Evolutionary conservation across 2,113 vertebrate species (phyloP), one percentile per base, ranked within the genome.

Genomic region (Monarcha castaneiventris): DNA sequence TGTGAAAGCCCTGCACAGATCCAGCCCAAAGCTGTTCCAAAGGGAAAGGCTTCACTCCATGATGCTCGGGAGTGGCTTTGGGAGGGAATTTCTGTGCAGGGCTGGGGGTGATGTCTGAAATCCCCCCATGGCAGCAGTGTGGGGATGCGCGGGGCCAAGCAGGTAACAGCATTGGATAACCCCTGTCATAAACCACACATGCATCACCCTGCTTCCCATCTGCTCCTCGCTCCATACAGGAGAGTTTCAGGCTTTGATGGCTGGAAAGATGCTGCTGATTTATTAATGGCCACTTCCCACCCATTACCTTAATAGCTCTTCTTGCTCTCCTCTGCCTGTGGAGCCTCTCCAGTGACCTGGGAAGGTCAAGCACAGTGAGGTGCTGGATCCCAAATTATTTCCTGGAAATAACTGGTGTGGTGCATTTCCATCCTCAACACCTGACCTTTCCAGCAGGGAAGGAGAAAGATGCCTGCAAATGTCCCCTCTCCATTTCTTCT

Each of bases 241-340:
- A 80, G 63, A 64, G 39, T 77, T 92, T 81, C 83, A 63, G 72
- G 55, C 59, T 93, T 10, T 77, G 83, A 90, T 51, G 76, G 90
- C 83, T 90, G 68, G 39, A 46, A 86, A 49, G 73, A 92, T 84
- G 83, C 89, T 95, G 63, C 86, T 96, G 89, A 92, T 94, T 95
- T 95, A 97, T 96, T 96, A 59, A 96, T 96, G 94, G 83, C 76
- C 90, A 63, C 83, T 92, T 94, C 96, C 95, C 92, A 66, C 79
- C 69, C 95, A 96, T 96, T 94, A 97, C 33, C 0, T 59, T 93
- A 95, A 94, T 37, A 81, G 88, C 86, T 74, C 72, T 51, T 10
- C 0, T 44, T 51, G 52, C 58, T 82, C 82, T 39, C 9, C 1
- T 56, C 81, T 2, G 1, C 4, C 72, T 32, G 0, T 11, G 59